Percentiles rank a stretch among this genome's conserved stretches.
phyloP scores from a whole-genome alignment of 2,113 vertebrate species.

The Nesogale talazaci region DNA sequence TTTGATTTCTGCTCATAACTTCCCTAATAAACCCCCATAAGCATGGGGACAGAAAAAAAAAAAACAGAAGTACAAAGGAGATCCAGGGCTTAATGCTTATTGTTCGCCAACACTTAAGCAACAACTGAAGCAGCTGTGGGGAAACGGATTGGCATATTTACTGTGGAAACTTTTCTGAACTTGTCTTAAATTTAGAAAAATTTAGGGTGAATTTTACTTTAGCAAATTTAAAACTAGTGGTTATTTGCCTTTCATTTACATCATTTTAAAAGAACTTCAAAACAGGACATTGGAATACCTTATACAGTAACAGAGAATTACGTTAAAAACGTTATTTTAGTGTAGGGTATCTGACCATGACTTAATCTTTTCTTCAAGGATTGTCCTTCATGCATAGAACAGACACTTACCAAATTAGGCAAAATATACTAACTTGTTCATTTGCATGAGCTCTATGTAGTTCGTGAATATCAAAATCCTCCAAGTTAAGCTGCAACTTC shows the following conservation, averaged over 20 bases:
- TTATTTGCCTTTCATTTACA: constrained; percentile 35
- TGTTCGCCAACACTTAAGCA: not conserved
- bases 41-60: too few relatives aligned
- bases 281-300: constrained; percentile 14
- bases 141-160: not conserved
- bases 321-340: constrained; percentile 60
- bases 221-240: constrained; percentile 5
- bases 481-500: constrained; percentile 95
- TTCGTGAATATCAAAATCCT: constrained; percentile 97
- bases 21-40: too few relatives aligned
- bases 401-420: constrained; percentile 87
- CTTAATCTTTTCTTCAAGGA: constrained; percentile 80
- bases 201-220: constrained; percentile 36
- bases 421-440: constrained; percentile 94
- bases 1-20: too few relatives aligned
- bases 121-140: constrained; percentile 1
- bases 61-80: not conserved
- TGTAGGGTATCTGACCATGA: constrained; percentile 72
- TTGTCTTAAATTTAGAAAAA: constrained; percentile 55
- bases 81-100: not conserved
- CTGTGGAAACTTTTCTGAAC: not conserved
- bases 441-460: constrained; percentile 95
- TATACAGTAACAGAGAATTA: constrained; percentile 28
- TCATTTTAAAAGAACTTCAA: too few relatives aligned
- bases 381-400: constrained; percentile 75